Evolutionary conservation across 2,888 invertebrate genomes (phyloP), one percentile per base, ranked within the genome.

Genomic region (Diaphora mendica): DNA sequence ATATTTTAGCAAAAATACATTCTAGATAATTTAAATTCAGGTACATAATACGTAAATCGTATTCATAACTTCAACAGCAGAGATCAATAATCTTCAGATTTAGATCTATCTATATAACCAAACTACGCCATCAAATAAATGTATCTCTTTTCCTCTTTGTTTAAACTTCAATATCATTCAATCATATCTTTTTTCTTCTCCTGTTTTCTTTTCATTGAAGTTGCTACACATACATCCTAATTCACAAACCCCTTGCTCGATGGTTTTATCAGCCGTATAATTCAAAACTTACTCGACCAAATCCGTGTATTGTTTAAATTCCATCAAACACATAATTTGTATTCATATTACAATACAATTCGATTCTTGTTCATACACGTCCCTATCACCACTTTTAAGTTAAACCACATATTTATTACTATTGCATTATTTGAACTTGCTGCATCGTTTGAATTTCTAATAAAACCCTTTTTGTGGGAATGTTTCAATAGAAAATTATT

Each of bases 291-390:
- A 78, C 88, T 88, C 85, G 87, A 87, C 86, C 90, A 84, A 81
- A 82, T 80, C 89, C 83, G 82, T 81, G 82, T 81, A 82, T 83
- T 88, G 84, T 90, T 89, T 87, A 85, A 88, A 89, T 88, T 87
- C 86, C 83, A 80, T 80, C 82, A 81, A 83, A 85, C 80, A 77
- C 72, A 82, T 82, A 82, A 85, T 89, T 80, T 84, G 84, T 85
- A 81, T 83, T 84, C 84, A 82, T 85, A 85, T 82, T 83, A 81
- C 81, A 82, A 77, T 80, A 81, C 82, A 73, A 85, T 88, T 84
- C 85, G 80, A 85, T 81, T 80, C 79, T 75, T 80, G 79, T 75
- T 72, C 73, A 72, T 81, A 83, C 73, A 74, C 71, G 77, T 44
- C 20, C 70, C 70, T 69, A 76, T 75, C 65, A 76, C 76, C 79